Evolutionary conservation across 2,113 vertebrate species (phyloP).

Genomic region (Cettia cetti): DNA sequence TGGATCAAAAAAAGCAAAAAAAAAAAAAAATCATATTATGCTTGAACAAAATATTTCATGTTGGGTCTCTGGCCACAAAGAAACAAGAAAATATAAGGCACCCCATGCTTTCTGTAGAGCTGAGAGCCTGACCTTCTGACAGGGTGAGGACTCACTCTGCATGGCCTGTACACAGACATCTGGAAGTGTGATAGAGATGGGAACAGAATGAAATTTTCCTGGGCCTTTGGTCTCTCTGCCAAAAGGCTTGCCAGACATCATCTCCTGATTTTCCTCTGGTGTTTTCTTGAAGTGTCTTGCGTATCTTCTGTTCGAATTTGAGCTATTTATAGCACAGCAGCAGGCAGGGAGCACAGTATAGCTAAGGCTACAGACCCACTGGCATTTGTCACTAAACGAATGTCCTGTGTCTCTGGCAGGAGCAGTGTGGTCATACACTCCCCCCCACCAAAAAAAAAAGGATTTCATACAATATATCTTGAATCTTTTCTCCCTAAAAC

Average conservation of each 20-base stretch:
- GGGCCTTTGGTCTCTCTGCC: neutral
- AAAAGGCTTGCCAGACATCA: neutral
- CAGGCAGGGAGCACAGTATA: neutral
- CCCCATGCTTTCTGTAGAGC: neutral
- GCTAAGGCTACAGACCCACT: neutral
- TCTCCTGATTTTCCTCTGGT: neutral
- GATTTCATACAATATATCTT: neutral
- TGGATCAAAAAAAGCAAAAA: neutral
- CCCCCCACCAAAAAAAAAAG: neutral
- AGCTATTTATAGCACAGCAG: conserved; percentile 24
- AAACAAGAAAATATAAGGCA: neutral
- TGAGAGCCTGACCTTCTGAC: neutral
- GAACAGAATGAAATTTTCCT: neutral
- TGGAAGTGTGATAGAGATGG: neutral
- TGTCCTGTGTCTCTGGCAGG: neutral
- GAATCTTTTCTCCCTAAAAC: neutral
- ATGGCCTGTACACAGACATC: neutral
- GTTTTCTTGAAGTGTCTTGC: neutral
- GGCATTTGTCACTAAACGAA: neutral
- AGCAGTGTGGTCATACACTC: neutral
- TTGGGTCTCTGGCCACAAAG: neutral
- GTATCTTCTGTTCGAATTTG: neutral
- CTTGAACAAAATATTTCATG: neutral
- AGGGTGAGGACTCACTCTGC: neutral
- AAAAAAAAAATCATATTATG: neutral